Percentiles rank a stretch among this genome's conserved stretches.
Evolutionary conservation across 92 coral and sea anemone genomes (phyloP).

Genomic region (Zoanthus gigantus): DNA sequence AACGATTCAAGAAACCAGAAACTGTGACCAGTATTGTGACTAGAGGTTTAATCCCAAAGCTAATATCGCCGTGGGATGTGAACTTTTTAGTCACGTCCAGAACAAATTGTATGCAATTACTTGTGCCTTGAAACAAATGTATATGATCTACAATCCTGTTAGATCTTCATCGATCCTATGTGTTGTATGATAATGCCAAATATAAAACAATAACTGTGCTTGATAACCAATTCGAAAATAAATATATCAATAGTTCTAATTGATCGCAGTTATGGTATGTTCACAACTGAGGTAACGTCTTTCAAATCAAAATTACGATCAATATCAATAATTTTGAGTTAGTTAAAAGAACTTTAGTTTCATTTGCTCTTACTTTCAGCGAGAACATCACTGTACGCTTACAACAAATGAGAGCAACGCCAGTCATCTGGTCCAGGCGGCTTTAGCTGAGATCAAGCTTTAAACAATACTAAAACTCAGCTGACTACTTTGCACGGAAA

Average conservation of each 20-base stretch:
- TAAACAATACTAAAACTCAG: neutral
- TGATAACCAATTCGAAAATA: neutral
- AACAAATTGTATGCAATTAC: constrained; percentile 19
- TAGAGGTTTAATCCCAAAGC: neutral
- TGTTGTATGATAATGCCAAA: neutral
- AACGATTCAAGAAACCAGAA: neutral
- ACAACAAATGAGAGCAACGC: neutral
- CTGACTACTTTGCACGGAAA: neutral
- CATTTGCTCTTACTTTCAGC: neutral
- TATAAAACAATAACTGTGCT: neutral
- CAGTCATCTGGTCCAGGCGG: neutral
- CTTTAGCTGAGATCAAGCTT: neutral
- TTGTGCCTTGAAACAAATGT: neutral
- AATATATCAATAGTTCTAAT: neutral
- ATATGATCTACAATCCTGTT: constrained; percentile 9
- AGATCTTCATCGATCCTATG: neutral
- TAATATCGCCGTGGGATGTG: neutral
- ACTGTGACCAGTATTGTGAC: constrained; percentile 1
- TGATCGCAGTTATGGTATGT: neutral
- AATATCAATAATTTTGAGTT: too few relatives aligned
- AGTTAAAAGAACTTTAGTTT: too few relatives aligned
- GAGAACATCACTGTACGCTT: neutral
- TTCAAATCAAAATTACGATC: neutral
- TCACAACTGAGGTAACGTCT: neutral
- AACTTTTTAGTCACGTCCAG: constrained; percentile 29